Evolutionary conservation across 2,888 invertebrate genomes (phyloP).

Genomic region (Tachina lurida): DNA sequence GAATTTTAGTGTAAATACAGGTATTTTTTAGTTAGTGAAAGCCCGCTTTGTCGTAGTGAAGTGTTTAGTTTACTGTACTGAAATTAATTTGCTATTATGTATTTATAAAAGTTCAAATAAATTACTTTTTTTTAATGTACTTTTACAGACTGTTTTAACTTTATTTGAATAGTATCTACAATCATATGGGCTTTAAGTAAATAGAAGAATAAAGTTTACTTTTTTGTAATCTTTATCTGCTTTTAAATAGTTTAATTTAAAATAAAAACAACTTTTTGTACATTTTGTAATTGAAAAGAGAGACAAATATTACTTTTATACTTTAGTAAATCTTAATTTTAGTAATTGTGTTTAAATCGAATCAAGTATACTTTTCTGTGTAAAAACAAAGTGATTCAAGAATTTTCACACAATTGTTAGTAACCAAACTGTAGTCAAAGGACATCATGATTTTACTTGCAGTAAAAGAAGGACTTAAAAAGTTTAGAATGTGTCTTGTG

Average conservation of each 20-base stretch:
- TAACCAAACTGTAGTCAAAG: background rate
- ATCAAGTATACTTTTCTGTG: background rate
- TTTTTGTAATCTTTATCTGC: too few relatives aligned
- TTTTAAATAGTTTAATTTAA: too few relatives aligned
- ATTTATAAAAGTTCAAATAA: background rate
- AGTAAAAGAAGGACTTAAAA: background rate
- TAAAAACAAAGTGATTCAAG: background rate
- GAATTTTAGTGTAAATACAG: background rate
- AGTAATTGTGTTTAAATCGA: background rate
- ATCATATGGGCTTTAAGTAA: too few relatives aligned
- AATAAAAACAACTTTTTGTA: too few relatives aligned
- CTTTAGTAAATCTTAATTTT: too few relatives aligned
- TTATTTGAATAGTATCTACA: too few relatives aligned
- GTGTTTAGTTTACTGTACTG: background rate
- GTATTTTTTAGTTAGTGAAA: background rate
- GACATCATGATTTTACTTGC: background rate
- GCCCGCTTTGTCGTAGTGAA: background rate
- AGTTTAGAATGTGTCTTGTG: background rate
- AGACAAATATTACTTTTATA: background rate
- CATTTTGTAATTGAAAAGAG: too few relatives aligned
- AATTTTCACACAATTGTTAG: background rate
- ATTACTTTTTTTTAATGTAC: background rate
- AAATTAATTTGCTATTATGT: slow-evolving; percentile 3
- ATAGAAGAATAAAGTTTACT: too few relatives aligned
- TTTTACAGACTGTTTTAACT: background rate